Evolutionary conservation across 53 echinoderm and acorn worm species (phyloP).

Genomic region (Crossaster papposus): DNA sequence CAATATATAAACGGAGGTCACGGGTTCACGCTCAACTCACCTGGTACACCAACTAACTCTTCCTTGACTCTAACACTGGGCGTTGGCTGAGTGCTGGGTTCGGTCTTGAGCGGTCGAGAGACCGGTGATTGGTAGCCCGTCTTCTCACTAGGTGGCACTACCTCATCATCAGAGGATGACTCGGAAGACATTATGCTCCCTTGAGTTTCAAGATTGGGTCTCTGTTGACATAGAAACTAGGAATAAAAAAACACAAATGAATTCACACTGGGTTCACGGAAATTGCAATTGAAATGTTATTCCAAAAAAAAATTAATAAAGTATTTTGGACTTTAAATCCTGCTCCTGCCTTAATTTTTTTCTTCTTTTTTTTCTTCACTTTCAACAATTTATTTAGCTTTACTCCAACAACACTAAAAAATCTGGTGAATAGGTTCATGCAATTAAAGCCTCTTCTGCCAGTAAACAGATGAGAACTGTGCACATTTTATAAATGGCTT

Average conservation of each 20-base stretch:
- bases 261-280: not conserved
- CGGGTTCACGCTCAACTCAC: not conserved
- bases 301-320: too few species aligned
- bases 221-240: constrained; percentile 16
- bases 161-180: constrained; percentile 59
- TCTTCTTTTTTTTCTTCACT: too few species aligned
- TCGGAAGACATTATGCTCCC: constrained; percentile 24
- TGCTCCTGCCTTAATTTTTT: too few species aligned
- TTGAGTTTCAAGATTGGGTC: constrained; percentile 17
- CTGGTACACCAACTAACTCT: constrained; percentile 48
- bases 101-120: constrained; percentile 7
- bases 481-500: too few species aligned
- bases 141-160: constrained; percentile 20
- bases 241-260: not conserved
- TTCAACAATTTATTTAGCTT: too few species aligned
- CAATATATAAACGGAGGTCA: too few species aligned
- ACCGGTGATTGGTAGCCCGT: not conserved
- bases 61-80: constrained; percentile 58
- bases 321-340: too few species aligned
- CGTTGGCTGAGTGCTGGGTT: constrained; percentile 31
- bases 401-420: too few species aligned
- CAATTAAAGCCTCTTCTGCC: too few species aligned
- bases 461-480: too few species aligned
- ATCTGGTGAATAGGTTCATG: too few species aligned
- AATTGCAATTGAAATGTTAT: not conserved